Conservation (phyloP, 92 coral and sea anemone species). For the Isaurus tuberculatus region DNA sequence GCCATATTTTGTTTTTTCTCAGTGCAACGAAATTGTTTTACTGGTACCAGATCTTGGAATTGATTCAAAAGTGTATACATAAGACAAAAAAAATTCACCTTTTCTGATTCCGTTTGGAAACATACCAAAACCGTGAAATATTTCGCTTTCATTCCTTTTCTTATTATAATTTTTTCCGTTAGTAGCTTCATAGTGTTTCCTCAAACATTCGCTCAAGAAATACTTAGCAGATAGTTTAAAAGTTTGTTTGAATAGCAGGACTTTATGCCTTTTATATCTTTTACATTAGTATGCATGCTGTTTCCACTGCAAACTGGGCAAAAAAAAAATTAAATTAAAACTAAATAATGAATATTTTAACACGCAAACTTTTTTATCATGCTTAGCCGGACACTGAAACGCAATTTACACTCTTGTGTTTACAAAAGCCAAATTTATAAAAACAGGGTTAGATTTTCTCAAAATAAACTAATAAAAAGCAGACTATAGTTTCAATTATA, state of each 20-base stretch:
- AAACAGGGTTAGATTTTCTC: too few relatives aligned
- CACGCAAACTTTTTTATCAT: neutral
- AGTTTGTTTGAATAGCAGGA: neutral
- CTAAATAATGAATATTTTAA: neutral
- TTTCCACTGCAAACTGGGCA: neutral
- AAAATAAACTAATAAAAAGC: too few relatives aligned
- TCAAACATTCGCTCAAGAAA: neutral
- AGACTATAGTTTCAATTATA: too few relatives aligned
- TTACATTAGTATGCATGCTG: neutral
- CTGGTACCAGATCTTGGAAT: constrained; percentile 17
- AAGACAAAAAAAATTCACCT: neutral
- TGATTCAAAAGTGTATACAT: neutral
- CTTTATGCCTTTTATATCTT: neutral
- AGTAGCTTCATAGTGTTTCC: neutral
- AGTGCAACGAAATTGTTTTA: neutral
- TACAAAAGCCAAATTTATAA: neutral
- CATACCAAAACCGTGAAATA: too few relatives aligned
- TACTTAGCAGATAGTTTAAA: too few relatives aligned
- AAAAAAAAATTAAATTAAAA: neutral
- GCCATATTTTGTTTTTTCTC: neutral
- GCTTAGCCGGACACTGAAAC: too few relatives aligned
- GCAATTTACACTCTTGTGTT: too few relatives aligned
- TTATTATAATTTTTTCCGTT: neutral
- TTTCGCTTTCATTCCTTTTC: neutral
- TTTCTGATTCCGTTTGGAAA: neutral